Percentiles rank a stretch among this genome's conserved stretches.
phyloP scores from a whole-genome alignment of 2,113 vertebrate genomes.

The Rhizomys pruinosus region DNA sequence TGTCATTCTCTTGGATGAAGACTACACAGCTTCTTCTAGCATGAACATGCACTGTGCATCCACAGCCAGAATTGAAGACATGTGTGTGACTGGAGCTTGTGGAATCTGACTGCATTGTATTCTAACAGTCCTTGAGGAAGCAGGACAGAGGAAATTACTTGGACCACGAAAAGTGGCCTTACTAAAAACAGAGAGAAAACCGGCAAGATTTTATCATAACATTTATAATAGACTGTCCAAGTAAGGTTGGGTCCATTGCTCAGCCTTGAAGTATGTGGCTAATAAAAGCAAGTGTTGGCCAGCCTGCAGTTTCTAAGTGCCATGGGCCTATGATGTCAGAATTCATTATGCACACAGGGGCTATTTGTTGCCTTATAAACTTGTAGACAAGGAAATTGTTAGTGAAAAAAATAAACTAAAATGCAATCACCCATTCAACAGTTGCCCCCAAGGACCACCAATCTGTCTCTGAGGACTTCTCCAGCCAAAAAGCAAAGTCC shows the following conservation, averaged over 20 bases:
- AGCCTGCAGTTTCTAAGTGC: conserved; percentile 80
- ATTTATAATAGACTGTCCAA: conserved; percentile 79
- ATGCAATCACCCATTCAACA: conserved; percentile 76
- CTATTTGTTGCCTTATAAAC: conserved; percentile 86
- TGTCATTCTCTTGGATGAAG: conserved; percentile 67
- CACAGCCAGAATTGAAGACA: conserved; percentile 72
- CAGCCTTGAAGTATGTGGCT: conserved; percentile 82
- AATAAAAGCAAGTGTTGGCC: conserved; percentile 83
- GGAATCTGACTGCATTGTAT: conserved; percentile 56
- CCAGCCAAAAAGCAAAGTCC: conserved; percentile 50
- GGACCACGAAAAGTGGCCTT: conserved; percentile 79
- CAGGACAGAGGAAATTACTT: conserved; percentile 75
- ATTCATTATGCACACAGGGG: conserved; percentile 85
- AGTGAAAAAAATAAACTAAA: conserved; percentile 83
- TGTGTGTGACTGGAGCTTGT: conserved; percentile 63
- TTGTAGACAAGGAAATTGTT: conserved; percentile 88
- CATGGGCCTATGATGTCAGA: conserved; percentile 86
- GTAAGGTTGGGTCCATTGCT: conserved; percentile 75
- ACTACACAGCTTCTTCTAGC: conserved; percentile 54
- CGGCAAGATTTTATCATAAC: conserved; percentile 82
- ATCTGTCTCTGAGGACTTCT: conserved; percentile 63
- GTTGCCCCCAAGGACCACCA: conserved; percentile 67
- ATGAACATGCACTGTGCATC: conserved; percentile 65
- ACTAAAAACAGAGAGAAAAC: conserved; percentile 77
- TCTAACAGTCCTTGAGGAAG: background rate